These are phyloP conservation scores for Parnassius orleans DNA, from an alignment of 2,888 invertebrate genomes.

Conservation along the genomic window DNA sequence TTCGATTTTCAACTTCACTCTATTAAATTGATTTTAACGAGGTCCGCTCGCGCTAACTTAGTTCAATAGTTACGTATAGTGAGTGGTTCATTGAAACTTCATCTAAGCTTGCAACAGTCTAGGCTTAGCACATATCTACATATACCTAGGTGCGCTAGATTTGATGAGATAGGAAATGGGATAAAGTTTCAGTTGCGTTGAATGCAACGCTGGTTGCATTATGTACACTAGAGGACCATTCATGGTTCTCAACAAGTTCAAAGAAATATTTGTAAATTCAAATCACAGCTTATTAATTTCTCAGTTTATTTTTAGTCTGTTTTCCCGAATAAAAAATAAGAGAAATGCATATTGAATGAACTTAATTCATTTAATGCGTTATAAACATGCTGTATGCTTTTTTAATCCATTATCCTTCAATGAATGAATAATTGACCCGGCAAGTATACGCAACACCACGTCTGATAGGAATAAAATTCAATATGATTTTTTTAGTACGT, in stretches of 20 bases:
- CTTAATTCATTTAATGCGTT: too few relatives aligned
- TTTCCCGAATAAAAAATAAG: too few relatives aligned
- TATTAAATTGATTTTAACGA: constrained; percentile 19
- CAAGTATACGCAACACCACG: too few relatives aligned
- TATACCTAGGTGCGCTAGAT: constrained; percentile 27
- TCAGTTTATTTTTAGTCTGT: too few relatives aligned
- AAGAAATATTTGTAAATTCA: neutral
- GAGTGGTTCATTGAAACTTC: constrained; percentile 29
- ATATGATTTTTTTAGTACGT: too few relatives aligned
- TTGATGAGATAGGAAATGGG: constrained; percentile 29
- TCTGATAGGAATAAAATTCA: too few relatives aligned
- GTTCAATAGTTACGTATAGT: constrained; percentile 26
- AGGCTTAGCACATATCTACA: constrained; percentile 21
- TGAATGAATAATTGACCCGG: too few relatives aligned
- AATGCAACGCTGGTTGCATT: constrained; percentile 7
- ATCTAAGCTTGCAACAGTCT: constrained; percentile 29
- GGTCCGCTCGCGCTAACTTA: constrained; percentile 15
- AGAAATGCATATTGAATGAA: too few relatives aligned
- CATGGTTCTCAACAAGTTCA: neutral
- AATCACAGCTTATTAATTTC: too few relatives aligned
- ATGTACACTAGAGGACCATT: neutral
- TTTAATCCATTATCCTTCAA: too few relatives aligned
- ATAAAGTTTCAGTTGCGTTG: constrained; percentile 26
- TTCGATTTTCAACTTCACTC: constrained; percentile 4
- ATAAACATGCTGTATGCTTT: too few relatives aligned